phyloP scores from a whole-genome alignment of 2,888 invertebrate genomes.

The Eugnorisma glareosa region DNA sequence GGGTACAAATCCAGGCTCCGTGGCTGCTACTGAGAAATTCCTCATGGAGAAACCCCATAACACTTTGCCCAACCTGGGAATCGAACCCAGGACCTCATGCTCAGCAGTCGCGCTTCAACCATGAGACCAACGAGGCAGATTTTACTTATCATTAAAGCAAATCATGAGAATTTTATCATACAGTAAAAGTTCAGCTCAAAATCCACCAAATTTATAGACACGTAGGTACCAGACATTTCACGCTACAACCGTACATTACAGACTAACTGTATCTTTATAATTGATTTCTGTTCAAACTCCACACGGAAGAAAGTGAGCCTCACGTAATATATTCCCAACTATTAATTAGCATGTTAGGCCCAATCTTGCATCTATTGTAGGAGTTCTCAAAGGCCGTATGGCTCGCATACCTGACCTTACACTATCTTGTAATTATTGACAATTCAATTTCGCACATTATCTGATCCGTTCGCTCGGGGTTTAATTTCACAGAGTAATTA shows the following conservation, averaged over 20 bases:
- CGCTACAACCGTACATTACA: conserved; percentile 28
- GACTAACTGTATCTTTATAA: conserved; percentile 41
- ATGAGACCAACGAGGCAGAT: no score
- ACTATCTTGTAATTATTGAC: conserved; percentile 84
- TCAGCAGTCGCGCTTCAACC: no score
- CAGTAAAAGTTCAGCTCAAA: not conserved
- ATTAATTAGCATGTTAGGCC: conserved; percentile 64
- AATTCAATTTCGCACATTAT: conserved; percentile 86
- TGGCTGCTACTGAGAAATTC: no score
- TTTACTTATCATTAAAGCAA: not conserved
- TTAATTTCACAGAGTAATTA: conserved; percentile 66
- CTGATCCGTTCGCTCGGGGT: conserved; percentile 77
- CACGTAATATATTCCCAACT: conserved; percentile 49
- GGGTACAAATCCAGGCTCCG: no score
- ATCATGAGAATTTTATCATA: not conserved
- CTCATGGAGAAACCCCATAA: no score
- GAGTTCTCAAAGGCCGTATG: conserved; percentile 64
- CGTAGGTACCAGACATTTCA: conserved; percentile 1
- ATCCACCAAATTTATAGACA: not conserved
- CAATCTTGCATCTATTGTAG: conserved; percentile 68
- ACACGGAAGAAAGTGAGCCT: conserved; percentile 45
- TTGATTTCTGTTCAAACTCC: conserved; percentile 44
- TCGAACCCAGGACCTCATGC: no score
- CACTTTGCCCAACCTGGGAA: no score
- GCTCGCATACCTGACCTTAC: conserved; percentile 62